Conservation (phyloP, 2,888 invertebrate species). For the Biston betularia region DNA sequence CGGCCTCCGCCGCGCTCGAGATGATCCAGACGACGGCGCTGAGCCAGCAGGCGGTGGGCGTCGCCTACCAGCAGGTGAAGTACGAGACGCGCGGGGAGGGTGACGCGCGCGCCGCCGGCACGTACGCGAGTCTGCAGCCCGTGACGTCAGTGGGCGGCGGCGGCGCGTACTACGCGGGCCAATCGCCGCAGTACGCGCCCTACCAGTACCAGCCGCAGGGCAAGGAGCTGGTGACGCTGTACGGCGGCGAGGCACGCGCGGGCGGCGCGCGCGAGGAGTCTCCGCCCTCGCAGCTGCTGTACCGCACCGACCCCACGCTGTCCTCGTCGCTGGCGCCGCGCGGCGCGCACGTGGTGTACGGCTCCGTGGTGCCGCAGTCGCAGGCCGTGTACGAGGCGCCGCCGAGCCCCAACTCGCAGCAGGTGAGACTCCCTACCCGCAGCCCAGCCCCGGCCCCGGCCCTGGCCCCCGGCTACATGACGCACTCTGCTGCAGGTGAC, state of each 20-base stretch:
- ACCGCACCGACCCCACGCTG: slow-evolving; percentile 89
- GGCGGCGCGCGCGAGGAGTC: slow-evolving; percentile 73
- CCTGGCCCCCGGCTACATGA: background rate
- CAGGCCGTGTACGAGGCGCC: slow-evolving; percentile 83
- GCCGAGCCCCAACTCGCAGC: slow-evolving; percentile 87
- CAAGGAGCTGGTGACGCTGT: slow-evolving; percentile 62
- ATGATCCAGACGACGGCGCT: slow-evolving; percentile 75
- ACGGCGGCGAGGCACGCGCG: slow-evolving; percentile 61
- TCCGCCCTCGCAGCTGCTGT: slow-evolving; percentile 86
- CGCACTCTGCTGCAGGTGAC: slow-evolving; percentile 75
- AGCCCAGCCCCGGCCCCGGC: background rate
- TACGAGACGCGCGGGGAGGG: slow-evolving; percentile 77
- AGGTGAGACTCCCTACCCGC: slow-evolving; percentile 58
- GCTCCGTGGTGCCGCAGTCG: slow-evolving; percentile 74
- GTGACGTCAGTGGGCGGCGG: slow-evolving; percentile 51
- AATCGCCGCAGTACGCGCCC: slow-evolving; percentile 56
- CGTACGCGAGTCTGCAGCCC: slow-evolving; percentile 62
- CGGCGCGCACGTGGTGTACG: slow-evolving; percentile 79
- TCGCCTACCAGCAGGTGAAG: slow-evolving; percentile 77
- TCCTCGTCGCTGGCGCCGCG: slow-evolving; percentile 86
- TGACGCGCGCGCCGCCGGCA: slow-evolving; percentile 70
- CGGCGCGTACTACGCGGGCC: slow-evolving; percentile 51
- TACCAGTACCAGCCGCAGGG: slow-evolving; percentile 53
- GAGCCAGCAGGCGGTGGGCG: slow-evolving; percentile 75
- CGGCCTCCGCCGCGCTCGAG: slow-evolving; percentile 65